phyloP scores from a whole-genome alignment of 2,113 vertebrate species.

The Tetrax tetrax region DNA sequence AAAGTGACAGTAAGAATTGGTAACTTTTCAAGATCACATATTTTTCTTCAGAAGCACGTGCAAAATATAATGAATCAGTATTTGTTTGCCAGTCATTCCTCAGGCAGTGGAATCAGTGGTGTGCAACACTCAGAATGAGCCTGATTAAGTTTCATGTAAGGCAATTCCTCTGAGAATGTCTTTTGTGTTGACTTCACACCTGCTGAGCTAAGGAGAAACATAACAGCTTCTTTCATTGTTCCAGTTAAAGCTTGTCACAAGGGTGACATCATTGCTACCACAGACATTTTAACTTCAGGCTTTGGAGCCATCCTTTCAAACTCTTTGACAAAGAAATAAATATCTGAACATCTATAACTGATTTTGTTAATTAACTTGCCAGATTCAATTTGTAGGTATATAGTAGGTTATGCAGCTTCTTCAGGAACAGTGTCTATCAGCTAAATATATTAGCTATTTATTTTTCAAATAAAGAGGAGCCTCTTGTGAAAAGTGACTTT shows the following conservation, averaged over 20 bases:
- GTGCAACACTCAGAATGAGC: background rate
- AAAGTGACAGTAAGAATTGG: background rate
- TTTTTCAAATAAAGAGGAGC: background rate
- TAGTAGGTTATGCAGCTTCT: background rate
- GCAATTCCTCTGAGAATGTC: constrained; percentile 30
- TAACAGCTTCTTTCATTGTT: constrained; percentile 55
- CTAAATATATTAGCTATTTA: background rate
- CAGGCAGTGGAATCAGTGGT: background rate
- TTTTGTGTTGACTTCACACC: constrained; percentile 45
- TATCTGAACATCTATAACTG: background rate
- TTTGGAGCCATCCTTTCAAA: background rate
- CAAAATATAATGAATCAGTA: background rate
- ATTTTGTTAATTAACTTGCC: background rate
- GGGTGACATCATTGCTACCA: constrained; percentile 16
- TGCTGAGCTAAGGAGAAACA: constrained; percentile 33
- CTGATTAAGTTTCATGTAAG: constrained; percentile 33
- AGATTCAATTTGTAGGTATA: background rate
- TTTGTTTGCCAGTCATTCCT: background rate
- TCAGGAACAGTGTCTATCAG: background rate
- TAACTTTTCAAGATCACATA: background rate
- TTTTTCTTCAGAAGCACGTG: background rate
- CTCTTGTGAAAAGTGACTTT: background rate
- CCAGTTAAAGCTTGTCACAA: constrained; percentile 21
- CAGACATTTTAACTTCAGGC: background rate
- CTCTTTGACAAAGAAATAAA: constrained; percentile 28